A percentile compares a stretch with the other conserved stretches of the same genome.
phyloP scores from a whole-genome alignment of 2,113 vertebrate species.

The Cranoglanis bouderius region DNA sequence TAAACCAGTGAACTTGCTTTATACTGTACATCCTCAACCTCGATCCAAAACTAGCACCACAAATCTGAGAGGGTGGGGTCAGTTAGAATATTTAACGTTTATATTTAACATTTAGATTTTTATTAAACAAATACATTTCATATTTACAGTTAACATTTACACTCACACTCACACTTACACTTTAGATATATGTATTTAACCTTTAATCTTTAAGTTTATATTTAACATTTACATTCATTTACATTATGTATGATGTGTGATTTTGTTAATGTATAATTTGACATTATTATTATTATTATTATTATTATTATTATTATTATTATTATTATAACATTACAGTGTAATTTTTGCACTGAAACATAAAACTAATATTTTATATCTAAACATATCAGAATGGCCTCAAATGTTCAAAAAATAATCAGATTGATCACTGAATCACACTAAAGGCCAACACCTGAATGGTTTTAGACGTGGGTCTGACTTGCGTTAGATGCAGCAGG shows the following conservation, averaged over 20 bases:
- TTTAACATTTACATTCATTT: neutral
- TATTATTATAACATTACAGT: neutral
- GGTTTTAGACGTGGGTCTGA: neutral
- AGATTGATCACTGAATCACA: neutral
- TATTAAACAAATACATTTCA: neutral
- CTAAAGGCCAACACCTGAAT: neutral
- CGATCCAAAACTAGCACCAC: neutral
- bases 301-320: neutral
- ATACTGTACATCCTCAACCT: neutral
- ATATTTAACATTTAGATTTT: neutral
- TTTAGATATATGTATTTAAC: no score
- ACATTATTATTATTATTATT: no score
- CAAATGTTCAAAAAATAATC: neutral
- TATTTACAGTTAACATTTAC: neutral
- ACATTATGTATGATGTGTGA: neutral
- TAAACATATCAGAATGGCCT: neutral
- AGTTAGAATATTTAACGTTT: no score
- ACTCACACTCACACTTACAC: no score
- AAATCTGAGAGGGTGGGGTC: no score
- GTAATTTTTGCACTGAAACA: neutral
- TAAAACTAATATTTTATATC: neutral
- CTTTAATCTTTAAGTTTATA: no score
- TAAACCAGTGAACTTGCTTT: neutral
- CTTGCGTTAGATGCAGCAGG: neutral
- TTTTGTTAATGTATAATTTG: neutral